Percentiles rank a stretch among this genome's conserved stretches.
Evolutionary conservation across 2,113 vertebrate species (phyloP).

Genomic region (Clarias magur): DNA sequence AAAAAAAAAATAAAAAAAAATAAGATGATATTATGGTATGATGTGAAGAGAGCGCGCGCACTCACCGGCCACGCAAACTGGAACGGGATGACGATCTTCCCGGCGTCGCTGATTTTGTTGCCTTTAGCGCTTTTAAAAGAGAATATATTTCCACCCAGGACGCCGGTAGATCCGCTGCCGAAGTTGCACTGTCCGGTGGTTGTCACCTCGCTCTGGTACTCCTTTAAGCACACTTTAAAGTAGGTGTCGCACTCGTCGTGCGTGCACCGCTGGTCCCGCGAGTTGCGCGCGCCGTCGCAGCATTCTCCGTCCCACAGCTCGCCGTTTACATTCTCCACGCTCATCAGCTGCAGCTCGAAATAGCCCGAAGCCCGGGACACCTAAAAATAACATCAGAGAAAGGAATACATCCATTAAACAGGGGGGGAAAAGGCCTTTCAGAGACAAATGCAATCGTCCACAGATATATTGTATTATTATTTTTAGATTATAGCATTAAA

Average conservation of each 20-base stretch:
- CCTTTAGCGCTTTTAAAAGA: slow-evolving; percentile 78
- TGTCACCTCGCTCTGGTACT: slow-evolving; percentile 89
- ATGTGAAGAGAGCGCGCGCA: slow-evolving; percentile 42
- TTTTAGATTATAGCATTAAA: neutral
- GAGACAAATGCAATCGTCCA: neutral
- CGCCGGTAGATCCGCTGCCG: slow-evolving; percentile 84
- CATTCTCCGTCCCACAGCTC: slow-evolving; percentile 91
- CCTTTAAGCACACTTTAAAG: slow-evolving; percentile 91
- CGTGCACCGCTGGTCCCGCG: slow-evolving; percentile 81
- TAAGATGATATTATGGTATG: too few species aligned
- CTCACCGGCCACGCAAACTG: slow-evolving; percentile 97
- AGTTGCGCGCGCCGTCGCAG: slow-evolving; percentile 85
- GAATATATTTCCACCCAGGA: slow-evolving; percentile 96
- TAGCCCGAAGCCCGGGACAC: slow-evolving; percentile 89
- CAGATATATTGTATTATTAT: neutral
- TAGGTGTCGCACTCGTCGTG: slow-evolving; percentile 97
- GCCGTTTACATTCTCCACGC: slow-evolving; percentile 91
- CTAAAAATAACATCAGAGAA: slow-evolving; percentile 79
- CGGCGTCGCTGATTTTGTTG: slow-evolving; percentile 73
- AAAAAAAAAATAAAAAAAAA: neutral
- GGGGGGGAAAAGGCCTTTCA: neutral
- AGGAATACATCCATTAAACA: neutral
- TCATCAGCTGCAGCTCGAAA: slow-evolving; percentile 97
- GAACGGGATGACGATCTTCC: slow-evolving; percentile 88
- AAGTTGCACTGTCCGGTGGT: slow-evolving; percentile 81